Evolutionary conservation across 2,113 vertebrate genomes (phyloP), one percentile per base, ranked within the genome.

Genomic region (Tachycineta bicolor): DNA sequence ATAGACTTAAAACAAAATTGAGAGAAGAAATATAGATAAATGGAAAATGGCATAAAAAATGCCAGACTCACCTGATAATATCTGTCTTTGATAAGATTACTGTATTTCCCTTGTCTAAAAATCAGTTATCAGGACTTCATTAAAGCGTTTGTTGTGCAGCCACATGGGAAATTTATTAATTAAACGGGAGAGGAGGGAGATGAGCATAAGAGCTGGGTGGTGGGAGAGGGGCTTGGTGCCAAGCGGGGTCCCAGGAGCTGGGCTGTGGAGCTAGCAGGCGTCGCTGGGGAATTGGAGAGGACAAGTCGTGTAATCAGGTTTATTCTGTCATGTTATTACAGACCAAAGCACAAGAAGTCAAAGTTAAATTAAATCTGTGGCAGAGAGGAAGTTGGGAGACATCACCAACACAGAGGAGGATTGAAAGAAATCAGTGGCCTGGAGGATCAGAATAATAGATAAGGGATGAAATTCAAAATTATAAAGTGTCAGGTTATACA

Each of bases 161-260:
- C 96, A 96, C 95, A 65, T 87, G 95, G 96, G 96, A 96, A 93
- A 96, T 93, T 65, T 96, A 73, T 95, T 96, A 97, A 97, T 96
- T 97, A 97, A 97, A 87, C 16, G 5, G 89, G 84, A 96, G 94
- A 94, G 89, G 74, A 87, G 94, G 93, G 95, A 96, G 89, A 83
- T 90, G 65, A 95, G 58, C 73, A 44, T 14, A 76, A 67, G 89
- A 94, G 58, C 41, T 87, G 76, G 78, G 94, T 3, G 58, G 70
- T 65, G 41, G 93, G 49, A 89, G 74, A 89, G 78, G 49, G 46
- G 58, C 58, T 91, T 0, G 0, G 69, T 83, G 83, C 77, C 80
- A 89, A 89, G 80, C 4, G 4, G 44, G 25, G 46, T 50, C 89
- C 53, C 21, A 1, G 1, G 4, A 73, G 77, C 49, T 75, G 53